A percentile compares a stretch with the other conserved stretches of the same genome.
phyloP scores from a whole-genome alignment of 2,888 invertebrate species.

The Romanomermis culicivorax region DNA sequence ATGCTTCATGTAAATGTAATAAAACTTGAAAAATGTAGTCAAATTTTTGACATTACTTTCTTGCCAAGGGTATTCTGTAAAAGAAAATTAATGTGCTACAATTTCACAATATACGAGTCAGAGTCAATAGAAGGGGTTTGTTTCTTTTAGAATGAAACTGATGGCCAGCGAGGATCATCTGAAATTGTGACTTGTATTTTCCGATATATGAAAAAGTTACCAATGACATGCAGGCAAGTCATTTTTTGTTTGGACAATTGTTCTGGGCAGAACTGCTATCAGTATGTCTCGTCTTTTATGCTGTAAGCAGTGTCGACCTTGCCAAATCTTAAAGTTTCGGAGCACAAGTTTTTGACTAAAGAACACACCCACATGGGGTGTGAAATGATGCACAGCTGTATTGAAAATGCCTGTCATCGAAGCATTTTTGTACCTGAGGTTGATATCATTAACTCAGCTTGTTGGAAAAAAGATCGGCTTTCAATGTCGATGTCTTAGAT shows the following conservation, averaged over 20 bases:
- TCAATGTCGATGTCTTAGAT: neutral
- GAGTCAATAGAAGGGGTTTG: neutral
- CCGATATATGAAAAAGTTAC: neutral
- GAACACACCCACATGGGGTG: constrained; percentile 6
- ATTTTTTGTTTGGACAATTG: neutral
- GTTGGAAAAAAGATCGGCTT: too few relatives aligned
- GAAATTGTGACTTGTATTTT: constrained; percentile 1
- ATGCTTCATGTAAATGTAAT: too few relatives aligned
- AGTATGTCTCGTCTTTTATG: constrained; percentile 3
- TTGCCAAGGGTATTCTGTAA: too few relatives aligned
- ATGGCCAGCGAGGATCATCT: neutral
- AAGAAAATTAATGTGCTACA: constrained; percentile 1
- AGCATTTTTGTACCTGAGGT: neutral
- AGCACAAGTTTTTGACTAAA: neutral
- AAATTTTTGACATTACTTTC: too few relatives aligned
- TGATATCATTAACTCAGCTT: too few relatives aligned
- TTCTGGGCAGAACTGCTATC: constrained; percentile 5
- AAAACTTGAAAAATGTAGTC: too few relatives aligned
- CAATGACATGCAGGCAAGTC: neutral
- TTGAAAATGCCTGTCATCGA: neutral
- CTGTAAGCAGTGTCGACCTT: neutral
- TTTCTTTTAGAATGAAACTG: constrained; percentile 2
- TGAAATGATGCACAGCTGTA: constrained; percentile 1
- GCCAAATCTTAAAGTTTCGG: neutral
- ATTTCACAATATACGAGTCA: neutral